Evolutionary conservation across 2,888 invertebrate species (phyloP).

Genomic region (Portevinia maculata): DNA sequence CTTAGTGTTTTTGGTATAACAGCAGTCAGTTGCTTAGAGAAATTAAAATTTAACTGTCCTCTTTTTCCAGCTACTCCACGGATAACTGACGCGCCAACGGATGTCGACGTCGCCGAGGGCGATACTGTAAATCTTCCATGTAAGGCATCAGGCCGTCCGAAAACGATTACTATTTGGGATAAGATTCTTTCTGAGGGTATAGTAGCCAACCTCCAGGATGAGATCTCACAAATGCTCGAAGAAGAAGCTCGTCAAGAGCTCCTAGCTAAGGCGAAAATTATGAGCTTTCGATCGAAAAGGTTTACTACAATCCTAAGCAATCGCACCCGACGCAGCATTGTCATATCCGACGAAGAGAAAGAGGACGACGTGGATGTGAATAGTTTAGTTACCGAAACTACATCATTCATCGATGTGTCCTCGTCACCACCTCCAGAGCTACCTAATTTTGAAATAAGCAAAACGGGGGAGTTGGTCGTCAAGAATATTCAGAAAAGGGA

Average conservation of each 20-base stretch:
- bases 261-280: slow-evolving; percentile 76
- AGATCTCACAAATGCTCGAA: slow-evolving; percentile 80
- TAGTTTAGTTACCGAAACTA: slow-evolving; percentile 60
- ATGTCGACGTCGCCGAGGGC: slow-evolving; percentile 75
- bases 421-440: slow-evolving; percentile 70
- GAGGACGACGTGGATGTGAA: slow-evolving; percentile 70
- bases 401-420: slow-evolving; percentile 65
- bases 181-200: slow-evolving; percentile 69
- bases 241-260: slow-evolving; percentile 78
- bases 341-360: slow-evolving; percentile 69
- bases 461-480: slow-evolving; percentile 76
- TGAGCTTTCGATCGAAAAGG: slow-evolving; percentile 76
- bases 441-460: slow-evolving; percentile 75
- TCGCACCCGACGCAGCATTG: slow-evolving; percentile 67
- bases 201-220: slow-evolving; percentile 66
- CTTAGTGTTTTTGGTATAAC: slow-evolving; percentile 76
- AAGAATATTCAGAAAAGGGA: slow-evolving; percentile 75
- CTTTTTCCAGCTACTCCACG: slow-evolving; percentile 75
- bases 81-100: slow-evolving; percentile 76
- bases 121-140: slow-evolving; percentile 76
- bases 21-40: not conserved
- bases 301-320: slow-evolving; percentile 31
- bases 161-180: slow-evolving; percentile 76
- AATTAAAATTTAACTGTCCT: not conserved
- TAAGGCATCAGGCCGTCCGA: slow-evolving; percentile 76